A percentile compares a stretch with the other conserved stretches of the same genome.
Evolutionary conservation across 2,888 invertebrate species (phyloP).

Genomic region (Aphodius granarius): DNA sequence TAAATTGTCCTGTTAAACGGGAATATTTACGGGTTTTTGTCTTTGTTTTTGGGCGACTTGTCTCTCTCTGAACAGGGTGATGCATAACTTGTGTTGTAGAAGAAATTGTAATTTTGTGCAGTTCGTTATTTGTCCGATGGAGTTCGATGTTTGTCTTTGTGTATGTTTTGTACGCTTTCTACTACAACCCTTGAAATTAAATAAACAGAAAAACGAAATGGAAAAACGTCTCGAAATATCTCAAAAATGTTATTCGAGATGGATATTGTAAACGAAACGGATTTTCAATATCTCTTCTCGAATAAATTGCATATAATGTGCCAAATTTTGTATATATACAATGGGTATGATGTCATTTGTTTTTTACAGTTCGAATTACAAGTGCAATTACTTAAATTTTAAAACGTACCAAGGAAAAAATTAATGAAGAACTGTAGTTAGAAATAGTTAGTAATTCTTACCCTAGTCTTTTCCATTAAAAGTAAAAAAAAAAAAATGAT

Average conservation of each 20-base stretch:
- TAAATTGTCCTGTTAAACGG: neutral
- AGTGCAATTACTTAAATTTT: constrained; percentile 36
- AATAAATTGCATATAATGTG: neutral
- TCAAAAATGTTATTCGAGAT: neutral
- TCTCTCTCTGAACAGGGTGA: neutral
- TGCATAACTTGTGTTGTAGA: constrained; percentile 15
- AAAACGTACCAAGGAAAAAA: constrained; percentile 29
- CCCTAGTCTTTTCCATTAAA: neutral
- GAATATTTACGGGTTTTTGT: neutral
- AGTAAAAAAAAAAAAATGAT: neutral
- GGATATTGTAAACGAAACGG: neutral
- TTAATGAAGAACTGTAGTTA: neutral
- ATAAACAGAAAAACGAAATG: too few species aligned
- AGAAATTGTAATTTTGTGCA: constrained; percentile 14
- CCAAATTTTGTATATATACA: neutral
- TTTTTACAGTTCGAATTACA: constrained; percentile 5
- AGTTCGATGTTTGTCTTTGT: neutral
- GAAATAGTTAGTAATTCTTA: neutral
- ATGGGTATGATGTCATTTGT: neutral
- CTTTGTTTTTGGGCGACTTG: neutral
- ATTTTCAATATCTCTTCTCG: neutral
- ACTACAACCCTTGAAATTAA: neutral
- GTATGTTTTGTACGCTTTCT: neutral
- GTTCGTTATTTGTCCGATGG: neutral
- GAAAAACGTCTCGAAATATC: too few species aligned